phyloP scores from a whole-genome alignment of 2,113 vertebrate genomes.

The Brachypteracias leptosomus region DNA sequence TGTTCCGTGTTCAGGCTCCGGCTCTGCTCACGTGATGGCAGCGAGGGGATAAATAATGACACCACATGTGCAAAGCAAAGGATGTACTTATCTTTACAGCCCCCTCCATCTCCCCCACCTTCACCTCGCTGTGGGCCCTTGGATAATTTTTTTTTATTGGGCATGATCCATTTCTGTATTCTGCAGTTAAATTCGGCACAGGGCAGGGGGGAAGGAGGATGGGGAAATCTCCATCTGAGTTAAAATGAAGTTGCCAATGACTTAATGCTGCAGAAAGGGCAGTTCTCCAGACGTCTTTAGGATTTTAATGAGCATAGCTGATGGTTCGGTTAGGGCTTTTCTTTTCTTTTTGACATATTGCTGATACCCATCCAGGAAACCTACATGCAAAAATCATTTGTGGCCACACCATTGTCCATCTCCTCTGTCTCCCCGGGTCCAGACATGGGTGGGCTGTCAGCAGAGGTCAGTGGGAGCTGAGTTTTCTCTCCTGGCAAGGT shows the following conservation, averaged over 20 bases:
- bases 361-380: background rate
- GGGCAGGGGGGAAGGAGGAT: background rate
- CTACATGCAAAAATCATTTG: background rate
- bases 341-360: background rate
- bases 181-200: background rate
- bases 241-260: background rate
- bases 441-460: background rate
- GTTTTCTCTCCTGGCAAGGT: background rate
- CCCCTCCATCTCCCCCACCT: background rate
- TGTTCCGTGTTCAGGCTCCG: constrained; percentile 26
- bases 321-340: background rate
- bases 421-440: background rate
- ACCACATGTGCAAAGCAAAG: background rate
- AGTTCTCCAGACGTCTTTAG: background rate
- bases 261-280: constrained; percentile 6
- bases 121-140: background rate
- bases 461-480: background rate
- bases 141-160: background rate
- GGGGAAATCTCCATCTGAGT: background rate
- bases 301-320: constrained; percentile 42
- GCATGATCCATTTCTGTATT: background rate
- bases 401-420: background rate
- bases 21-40: constrained; percentile 22
- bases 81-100: constrained; percentile 4
- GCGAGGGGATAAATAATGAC: background rate